phyloP scores from a whole-genome alignment of 2,797 vertebrate genomes.

The Pitangus sulphuratus region DNA sequence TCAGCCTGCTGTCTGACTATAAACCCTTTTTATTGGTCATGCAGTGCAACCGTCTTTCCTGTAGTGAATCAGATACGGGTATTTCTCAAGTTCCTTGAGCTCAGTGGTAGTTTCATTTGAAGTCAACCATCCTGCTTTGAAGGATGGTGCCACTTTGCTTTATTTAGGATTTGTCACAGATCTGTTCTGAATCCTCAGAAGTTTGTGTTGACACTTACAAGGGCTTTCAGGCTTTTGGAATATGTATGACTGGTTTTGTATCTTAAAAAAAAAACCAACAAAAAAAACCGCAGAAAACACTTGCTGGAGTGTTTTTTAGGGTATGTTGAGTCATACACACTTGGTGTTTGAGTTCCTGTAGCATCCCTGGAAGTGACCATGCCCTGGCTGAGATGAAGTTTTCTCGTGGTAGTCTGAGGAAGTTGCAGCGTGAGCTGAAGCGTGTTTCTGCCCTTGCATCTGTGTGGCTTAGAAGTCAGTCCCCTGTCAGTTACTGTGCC shows the following conservation, averaged over 20 bases:
- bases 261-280: not conserved
- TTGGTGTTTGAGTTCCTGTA: not conserved
- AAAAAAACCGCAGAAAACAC: not conserved
- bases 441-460: fast-evolving
- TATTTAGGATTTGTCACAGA: not conserved
- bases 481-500: not conserved
- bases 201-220: not conserved
- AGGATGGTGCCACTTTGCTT: not conserved
- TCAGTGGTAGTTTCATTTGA: not conserved
- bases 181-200: not conserved
- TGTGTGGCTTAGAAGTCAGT: not conserved
- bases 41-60: not conserved
- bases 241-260: not conserved
- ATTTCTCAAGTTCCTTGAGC: not conserved
- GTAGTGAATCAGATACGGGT: not conserved
- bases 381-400: not conserved
- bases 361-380: not conserved
- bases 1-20: not conserved
- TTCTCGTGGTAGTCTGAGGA: fast-evolving
- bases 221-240: not conserved
- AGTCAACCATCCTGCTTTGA: not conserved
- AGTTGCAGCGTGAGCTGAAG: not conserved
- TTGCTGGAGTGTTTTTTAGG: not conserved
- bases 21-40: not conserved
- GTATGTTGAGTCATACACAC: not conserved